phyloP scores from a whole-genome alignment of 2,113 vertebrate genomes.

The Catagonus wagneri region DNA sequence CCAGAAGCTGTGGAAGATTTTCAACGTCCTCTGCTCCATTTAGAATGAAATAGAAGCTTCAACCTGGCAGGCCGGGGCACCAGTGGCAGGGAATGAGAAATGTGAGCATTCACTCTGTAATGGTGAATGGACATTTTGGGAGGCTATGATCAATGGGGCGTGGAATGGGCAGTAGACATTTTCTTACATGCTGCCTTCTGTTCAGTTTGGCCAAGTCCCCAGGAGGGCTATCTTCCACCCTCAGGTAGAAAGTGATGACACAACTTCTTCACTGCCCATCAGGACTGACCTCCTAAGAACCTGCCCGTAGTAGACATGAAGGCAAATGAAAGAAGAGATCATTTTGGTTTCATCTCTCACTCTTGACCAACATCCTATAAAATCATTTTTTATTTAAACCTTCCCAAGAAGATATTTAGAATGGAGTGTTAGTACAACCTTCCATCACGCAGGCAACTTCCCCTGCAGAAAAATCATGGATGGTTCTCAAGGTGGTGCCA shows the following conservation, averaged over 20 bases:
- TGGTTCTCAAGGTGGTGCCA: too few species aligned
- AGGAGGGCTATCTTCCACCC: background rate
- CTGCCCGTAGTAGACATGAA: background rate
- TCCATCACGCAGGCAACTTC: background rate
- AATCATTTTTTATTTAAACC: background rate
- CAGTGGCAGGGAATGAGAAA: background rate
- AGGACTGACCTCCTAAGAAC: background rate
- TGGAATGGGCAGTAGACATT: background rate
- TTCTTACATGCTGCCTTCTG: background rate
- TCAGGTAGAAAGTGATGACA: background rate
- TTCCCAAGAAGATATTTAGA: background rate
- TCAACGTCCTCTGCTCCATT: background rate
- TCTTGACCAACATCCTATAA: background rate
- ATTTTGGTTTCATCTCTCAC: background rate
- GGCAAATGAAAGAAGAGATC: background rate
- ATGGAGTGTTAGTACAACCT: too few species aligned
- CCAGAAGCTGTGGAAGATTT: slow-evolving; percentile 31
- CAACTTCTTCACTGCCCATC: background rate
- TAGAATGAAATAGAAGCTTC: slow-evolving; percentile 1
- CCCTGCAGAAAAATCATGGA: background rate
- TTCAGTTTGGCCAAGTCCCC: background rate
- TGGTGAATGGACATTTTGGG: background rate
- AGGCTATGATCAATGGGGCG: accelerated
- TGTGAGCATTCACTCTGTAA: background rate
- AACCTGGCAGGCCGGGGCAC: background rate